Base-by-base conservation (phyloP, 1,140 invertebrate species). In the Gerris buenoi region DNA sequence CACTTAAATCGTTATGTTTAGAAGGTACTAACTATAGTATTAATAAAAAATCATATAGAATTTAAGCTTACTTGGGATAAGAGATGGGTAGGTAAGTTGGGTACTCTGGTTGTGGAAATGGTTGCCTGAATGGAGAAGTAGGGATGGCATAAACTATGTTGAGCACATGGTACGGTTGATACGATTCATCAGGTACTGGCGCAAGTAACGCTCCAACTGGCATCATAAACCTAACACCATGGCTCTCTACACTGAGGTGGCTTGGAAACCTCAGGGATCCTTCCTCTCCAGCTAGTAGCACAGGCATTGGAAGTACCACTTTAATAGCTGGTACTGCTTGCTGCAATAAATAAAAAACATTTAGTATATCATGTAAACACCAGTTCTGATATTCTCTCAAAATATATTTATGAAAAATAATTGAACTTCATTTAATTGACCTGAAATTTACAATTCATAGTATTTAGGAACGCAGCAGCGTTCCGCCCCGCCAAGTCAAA, bases 121-220 rank as follows among this genome's bases (percentile, higher is more conserved):
- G 69, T 10, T 68, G 56, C 2, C 67, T 69, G 13, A 69, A 68
- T 5, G 70, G 68, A 14, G 58, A 57, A 3, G 71, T 69, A 3
- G 74, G 72, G 18, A 75, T 66, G 2, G 74, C 74, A 63, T 74
- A 75, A n/a, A 75, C 64, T 0, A 73, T 70, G 2, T 70, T 68
- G 28, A 75, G 65, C 2, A 73, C 60, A 22, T 70, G 66, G 1
- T 72, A 68, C 0, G 15, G 29, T 13, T 66, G 58, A 18, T 46
- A 18, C 18, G 33, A 46, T 10, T 46, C 5, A 10, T 46, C 25
- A 27, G 71, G 71, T 0, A 75, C 70, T 1, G 74, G 74, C n/a
- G 73, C 74, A 0, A 75, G 61, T 25, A 75, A 69, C 5, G 71
- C 70, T 1, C 72, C 73, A 13, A 75, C 73, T 0, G 70, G 70